Base-by-base conservation (phyloP, 2,113 vertebrate species). In the Mastomys natalensis region DNA sequence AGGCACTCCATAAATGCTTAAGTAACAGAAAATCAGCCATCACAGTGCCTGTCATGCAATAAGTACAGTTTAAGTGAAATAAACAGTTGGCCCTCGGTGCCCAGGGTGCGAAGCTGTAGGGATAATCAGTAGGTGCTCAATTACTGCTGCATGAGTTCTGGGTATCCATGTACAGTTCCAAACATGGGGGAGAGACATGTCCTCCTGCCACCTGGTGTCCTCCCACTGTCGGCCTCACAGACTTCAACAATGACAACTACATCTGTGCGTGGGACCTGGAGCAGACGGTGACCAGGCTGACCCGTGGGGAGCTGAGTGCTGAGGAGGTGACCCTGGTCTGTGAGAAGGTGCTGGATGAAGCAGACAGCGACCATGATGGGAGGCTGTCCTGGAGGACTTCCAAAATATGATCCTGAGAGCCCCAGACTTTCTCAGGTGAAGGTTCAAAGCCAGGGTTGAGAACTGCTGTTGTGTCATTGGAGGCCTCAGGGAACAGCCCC, bases 341-440 rank as follows among this genome's bases (percentile, higher is more conserved):
- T 11, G 99, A 99, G n/a, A 99, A 99, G 98, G 99, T 99, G 87
- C 99, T 99, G 6, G 99, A 99, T 0, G 99, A 99, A 97, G 99
- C 99, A 0, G 99, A 99, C 45, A 98, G 98, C 84, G 99, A 99
- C 98, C 99, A 99, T 0, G 99, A 99, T 0, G 99, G 99, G 31
- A 99, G 99, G 4, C 98, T 99, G 60, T 99, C 99, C 95, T 99
- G 81, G 99, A 99, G 93, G 99, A 99, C 97, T 99, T 99, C 90
- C 99, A 99, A 98, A 99, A 99, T 62, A 99, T 99, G 99, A 99
- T 99, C 1, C 37, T 99, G 77, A 98, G 99, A 93, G 99, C 99
- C 0, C 99, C 99, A 0, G 99, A 99, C 91, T 99, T 99, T 98
- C 99, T 99, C 98, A 99, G 99, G 99, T 99, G 96, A 92, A 9